A percentile compares a stretch with the other conserved stretches of the same genome.
Evolutionary conservation across 1,140 invertebrate species (phyloP).

Genomic region (Anastatus disparis): DNA sequence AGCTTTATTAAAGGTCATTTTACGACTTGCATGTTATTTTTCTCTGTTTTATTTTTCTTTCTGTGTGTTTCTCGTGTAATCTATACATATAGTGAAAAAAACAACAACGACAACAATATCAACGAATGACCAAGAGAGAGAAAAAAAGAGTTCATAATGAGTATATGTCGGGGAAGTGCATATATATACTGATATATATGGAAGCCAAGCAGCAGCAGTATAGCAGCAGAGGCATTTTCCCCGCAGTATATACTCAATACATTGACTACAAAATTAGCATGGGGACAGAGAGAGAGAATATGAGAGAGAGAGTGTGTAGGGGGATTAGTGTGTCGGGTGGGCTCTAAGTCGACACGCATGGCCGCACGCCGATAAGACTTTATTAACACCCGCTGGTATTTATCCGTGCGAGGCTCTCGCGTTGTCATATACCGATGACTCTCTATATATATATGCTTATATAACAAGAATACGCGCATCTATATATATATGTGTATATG

Average conservation of each 20-base stretch:
- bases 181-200: too few species aligned
- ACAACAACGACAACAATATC: too few species aligned
- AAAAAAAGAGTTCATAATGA: background rate
- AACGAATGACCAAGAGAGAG: background rate
- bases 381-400: slow-evolving; percentile 57
- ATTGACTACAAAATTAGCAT: slow-evolving; percentile 53
- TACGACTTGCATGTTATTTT: slow-evolving; percentile 3
- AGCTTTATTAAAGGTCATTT: slow-evolving; percentile 31
- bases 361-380: slow-evolving; percentile 60
- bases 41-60: too few species aligned
- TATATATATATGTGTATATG: background rate
- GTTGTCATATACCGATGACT: too few species aligned
- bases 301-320: too few species aligned
- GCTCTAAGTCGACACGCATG: slow-evolving; percentile 61
- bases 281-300: too few species aligned
- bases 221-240: too few species aligned
- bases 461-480: too few species aligned
- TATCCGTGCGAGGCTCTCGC: slow-evolving; percentile 46
- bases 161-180: background rate
- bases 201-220: background rate
- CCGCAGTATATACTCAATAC: too few species aligned
- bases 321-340: slow-evolving; percentile 57
- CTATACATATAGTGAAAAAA: too few species aligned
- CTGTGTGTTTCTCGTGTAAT: too few species aligned
- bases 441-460: too few species aligned